Evolutionary conservation across 2,797 vertebrate species (phyloP), one percentile per base, ranked within the genome.

Genomic region (Lithobates pipiens): DNA sequence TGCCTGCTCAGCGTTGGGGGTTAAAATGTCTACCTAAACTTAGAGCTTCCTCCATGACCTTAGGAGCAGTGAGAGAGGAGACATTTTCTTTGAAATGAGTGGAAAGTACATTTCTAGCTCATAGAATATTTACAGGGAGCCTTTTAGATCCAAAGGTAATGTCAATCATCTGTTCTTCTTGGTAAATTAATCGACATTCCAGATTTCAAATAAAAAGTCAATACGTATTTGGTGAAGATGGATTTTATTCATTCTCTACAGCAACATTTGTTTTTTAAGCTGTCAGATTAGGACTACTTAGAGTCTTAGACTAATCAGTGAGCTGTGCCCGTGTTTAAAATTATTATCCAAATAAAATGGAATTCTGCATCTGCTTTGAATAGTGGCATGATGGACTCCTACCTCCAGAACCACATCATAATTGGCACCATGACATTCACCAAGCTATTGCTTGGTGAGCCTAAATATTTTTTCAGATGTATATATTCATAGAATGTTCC

Each of bases 171-270:
- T 29, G 2, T 18, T 77, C 63, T 10, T 68, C 65, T 34, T 36
- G 42, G 65, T 23, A 50, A 68, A 79, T 79, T 0, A 46, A 70
- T 70, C 77, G 77, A 70, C 77, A 16, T 70, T 70, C 65, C 1
- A 34, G 65, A 32, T 80, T 70, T 67, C 16, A 32, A 80, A 70
- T 70, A 44, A 70, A 80, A 80, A 70, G 77, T 69, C 77, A 80
- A 80, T 80, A 80, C 7, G 70, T 70, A 80, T 80, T 34, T 69
- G 77, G 77, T 70, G 67, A 80, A 29, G 16, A 70, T 80, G 65
- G 77, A 34, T 80, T 80, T 69, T n/a, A 16, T 54, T 80, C n/a
- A 50, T 42, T 46, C 63, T 42, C 39, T 29, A 11, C 36, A 39
- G 63, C 23, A 8, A 61, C 7, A 16, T 25, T 29, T n/a, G 13